phyloP scores from a whole-genome alignment of 2,888 invertebrate genomes.

The Cheilosia vernalis region DNA sequence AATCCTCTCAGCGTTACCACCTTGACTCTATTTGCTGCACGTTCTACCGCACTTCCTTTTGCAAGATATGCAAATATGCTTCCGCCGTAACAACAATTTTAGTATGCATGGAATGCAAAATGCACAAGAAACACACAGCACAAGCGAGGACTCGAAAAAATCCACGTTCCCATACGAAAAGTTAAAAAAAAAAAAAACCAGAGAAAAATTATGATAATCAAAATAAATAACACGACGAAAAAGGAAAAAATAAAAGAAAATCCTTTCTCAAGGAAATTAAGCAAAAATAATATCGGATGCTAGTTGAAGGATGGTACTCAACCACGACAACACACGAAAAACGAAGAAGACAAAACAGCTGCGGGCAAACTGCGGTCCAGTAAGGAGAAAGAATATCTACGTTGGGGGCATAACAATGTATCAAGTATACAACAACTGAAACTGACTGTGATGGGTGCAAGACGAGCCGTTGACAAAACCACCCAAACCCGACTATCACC shows the following conservation, averaged over 20 bases:
- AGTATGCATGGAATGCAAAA: constrained; percentile 69
- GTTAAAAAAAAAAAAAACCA: neutral
- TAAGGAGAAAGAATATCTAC: constrained; percentile 14
- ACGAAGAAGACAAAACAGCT: constrained; percentile 5
- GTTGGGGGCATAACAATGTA: constrained; percentile 55
- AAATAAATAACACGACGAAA: constrained; percentile 32
- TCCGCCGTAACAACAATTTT: constrained; percentile 62
- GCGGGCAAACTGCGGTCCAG: constrained; percentile 31
- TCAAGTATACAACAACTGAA: constrained; percentile 36
- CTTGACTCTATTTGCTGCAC: constrained; percentile 63
- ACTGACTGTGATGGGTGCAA: constrained; percentile 52
- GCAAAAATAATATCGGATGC: constrained; percentile 70
- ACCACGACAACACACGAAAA: constrained; percentile 12
- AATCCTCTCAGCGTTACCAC: constrained; percentile 68
- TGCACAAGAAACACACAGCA: constrained; percentile 29
- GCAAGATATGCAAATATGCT: constrained; percentile 64
- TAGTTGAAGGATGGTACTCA: constrained; percentile 57
- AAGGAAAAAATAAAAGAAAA: constrained; percentile 20
- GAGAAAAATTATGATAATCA: constrained; percentile 59
- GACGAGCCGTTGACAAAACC: constrained; percentile 63
- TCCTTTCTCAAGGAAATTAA: constrained; percentile 72
- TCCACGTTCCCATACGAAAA: neutral
- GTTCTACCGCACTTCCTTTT: constrained; percentile 34
- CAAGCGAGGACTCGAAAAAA: constrained; percentile 4
- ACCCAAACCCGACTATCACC: neutral